Evolutionary conservation across 2,888 invertebrate genomes (phyloP), one percentile per base, ranked within the genome.

Genomic region (Temnothorax rugatulus): DNA sequence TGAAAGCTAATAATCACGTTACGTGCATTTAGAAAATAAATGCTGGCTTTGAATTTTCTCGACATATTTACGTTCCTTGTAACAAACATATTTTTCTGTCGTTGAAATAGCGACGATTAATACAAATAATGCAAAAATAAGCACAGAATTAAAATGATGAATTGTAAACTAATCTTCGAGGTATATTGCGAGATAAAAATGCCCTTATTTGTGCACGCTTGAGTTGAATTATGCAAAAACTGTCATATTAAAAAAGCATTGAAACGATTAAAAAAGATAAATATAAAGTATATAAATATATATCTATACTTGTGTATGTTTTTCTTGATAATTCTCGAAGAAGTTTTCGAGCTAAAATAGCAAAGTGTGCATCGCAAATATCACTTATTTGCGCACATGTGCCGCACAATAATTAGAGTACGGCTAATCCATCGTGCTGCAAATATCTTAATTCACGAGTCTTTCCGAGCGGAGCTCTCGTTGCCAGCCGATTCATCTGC

Each of bases 1-100:
- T 59, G 9, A 3, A 41, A 77, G 11, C 7, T 44, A 57, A 85
- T 87, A 82, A 87, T 63, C 73, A 50, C 57, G 18, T 57, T 9
- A 15, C 2, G 1, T 44, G 13, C n/a, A 44, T 57, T 59, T 41
- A 61, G 2, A 34, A 79, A 57, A 47, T 8, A 25, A 13, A 11
- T 44, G 50, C 4, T 9, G 29, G 34, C 34, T 44, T 44, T 41
- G 15, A 50, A 54, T 38, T 41, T 63, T 57, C 21, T 44, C 13
- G 13, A 68, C n/a, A 41, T 50, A n/a, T 59, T 54, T 41, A 18
- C 21, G 9, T 79, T 59, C 2, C 18, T n/a, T 11, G 52, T n/a
- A 11, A 76, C 11, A 74, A 44, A 59, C 34, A 52, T 63, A 41
- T 77, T 69, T 44, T 79, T 69, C 47, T 41, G 21, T 9, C 34